Base-by-base conservation (phyloP, 2,113 vertebrate species). In the Heterochromis multidens region DNA sequence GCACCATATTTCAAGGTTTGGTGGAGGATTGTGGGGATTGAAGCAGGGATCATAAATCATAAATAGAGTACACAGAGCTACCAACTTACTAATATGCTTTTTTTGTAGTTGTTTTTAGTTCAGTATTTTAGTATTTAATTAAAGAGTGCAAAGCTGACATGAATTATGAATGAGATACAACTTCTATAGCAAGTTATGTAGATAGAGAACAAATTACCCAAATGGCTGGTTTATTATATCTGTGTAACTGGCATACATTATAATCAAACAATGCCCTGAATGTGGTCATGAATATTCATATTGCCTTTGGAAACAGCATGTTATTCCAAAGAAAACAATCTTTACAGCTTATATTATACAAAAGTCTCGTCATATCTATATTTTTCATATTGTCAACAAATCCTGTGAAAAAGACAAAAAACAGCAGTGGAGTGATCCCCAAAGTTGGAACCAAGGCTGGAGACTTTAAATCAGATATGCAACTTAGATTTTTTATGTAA, bases 401-500 rank as follows among this genome's bases (percentile, higher is more conserved):
- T 2, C 43, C 13, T 16, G 10, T 46, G 14, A 46, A 46, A 46
- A 16, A n/a, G 43, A 5, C 5, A 13, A 46, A 46, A 46, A 14
- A 12, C 4, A 46, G 43, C 43, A 16, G 14, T 16, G 43, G 14
- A 29, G 10, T 27, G 5, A 46, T 19, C 65, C 14, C 14, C 14
- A 27, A 46, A 70, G 0, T 40, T 2, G 0, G 2, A 43, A 43
- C 4, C 12, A 13, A 12, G 2, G 11, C 13, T 46, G 12, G 0
- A 46, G 27, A 49, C 23, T 46, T 46, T 46, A 8, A 70, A 40
- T 70, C 65, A 46, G 1, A 49, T 49, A 11, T 12, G 3, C 37
- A 40, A 11, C 35, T 27, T 46, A 27, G 23, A 25, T 43, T 27
- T 1, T 7, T 70, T 70, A 70, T 7, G 40, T 49, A 49, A 63